Evolutionary conservation across 2,113 vertebrate species (phyloP), one percentile per base, ranked within the genome.

Genomic region (Lonchura striata): DNA sequence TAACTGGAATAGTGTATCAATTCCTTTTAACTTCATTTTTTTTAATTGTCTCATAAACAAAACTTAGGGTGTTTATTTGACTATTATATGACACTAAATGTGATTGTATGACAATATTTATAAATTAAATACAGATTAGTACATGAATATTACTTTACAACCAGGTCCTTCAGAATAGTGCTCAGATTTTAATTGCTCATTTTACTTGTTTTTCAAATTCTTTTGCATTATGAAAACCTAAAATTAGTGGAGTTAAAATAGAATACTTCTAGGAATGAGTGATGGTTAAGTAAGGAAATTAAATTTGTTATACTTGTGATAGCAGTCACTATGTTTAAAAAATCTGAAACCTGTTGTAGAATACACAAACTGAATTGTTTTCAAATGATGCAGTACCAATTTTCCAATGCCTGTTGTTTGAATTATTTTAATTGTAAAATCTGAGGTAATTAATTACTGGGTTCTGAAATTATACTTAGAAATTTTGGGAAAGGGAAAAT

Each of bases 191-290:
- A 96, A 93, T 41, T 88, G 37, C 47, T 93, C 79, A 69, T 82
- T 90, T 84, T 79, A 86, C 66, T 76, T 97, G 92, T 92, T 97
- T 96, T 97, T 94, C 92, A 76, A 94, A 94, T 35, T 94, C 93
- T 76, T 56, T 56, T 96, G 74, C 91, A 80, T 89, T 94, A 71
- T 91, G 82, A 93, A 92, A 94, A 82, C 92, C 96, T 97, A 96
- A 96, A 97, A 92, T 72, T 13, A 92, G n/a, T 75, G 79, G 94
- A 83, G 72, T 83, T 97, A 96, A 95, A 97, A 92, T 69, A 96
- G 95, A 97, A 91, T 79, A 83, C 33, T 42, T 70, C 64, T 81
- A 86, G 25, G 30, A 97, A 90, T 64, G 44, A 93, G 18, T 57
- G 39, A 50, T 70, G 27, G 37, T 82, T 63, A 82, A 69, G 56